Conservation (phyloP, 2,888 invertebrate genomes). For the Tridacna gigas region DNA sequence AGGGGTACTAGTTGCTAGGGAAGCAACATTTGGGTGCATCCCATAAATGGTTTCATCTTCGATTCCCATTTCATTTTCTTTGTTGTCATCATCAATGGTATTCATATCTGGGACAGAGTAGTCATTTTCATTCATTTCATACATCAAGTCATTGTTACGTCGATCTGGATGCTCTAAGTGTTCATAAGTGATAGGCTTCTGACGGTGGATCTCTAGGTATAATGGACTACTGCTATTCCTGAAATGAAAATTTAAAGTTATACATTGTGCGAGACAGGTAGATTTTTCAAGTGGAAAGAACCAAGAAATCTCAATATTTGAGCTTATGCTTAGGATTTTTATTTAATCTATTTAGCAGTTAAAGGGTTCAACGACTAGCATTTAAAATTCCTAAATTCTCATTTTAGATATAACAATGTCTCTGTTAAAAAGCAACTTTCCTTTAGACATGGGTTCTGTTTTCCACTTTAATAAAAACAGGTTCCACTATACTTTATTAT, state of each 20-base stretch:
- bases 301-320: no score
- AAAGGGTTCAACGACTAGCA: no score
- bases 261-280: no score
- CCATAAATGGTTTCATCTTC: conserved; percentile 68
- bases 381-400: no score
- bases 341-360: no score
- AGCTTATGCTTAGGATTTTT: no score
- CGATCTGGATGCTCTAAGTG: conserved; percentile 63
- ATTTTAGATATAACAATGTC: no score
- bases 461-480: neutral
- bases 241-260: conserved; percentile 27
- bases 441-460: neutral
- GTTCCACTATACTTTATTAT: no score
- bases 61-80: conserved; percentile 71
- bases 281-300: no score
- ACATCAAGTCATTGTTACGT: conserved; percentile 45
- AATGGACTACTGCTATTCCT: conserved; percentile 69
- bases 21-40: conserved; percentile 56
- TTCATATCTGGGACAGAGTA: conserved; percentile 59
- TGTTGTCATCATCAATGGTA: conserved; percentile 58
- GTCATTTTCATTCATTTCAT: conserved; percentile 45
- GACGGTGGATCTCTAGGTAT: conserved; percentile 71
- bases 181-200: conserved; percentile 64
- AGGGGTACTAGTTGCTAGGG: conserved; percentile 76
- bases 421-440: no score